A percentile compares a stretch with the other conserved stretches of the same genome.
Conservation (phyloP, 2,797 vertebrate genomes). For the Rhinoraja longicauda region DNA sequence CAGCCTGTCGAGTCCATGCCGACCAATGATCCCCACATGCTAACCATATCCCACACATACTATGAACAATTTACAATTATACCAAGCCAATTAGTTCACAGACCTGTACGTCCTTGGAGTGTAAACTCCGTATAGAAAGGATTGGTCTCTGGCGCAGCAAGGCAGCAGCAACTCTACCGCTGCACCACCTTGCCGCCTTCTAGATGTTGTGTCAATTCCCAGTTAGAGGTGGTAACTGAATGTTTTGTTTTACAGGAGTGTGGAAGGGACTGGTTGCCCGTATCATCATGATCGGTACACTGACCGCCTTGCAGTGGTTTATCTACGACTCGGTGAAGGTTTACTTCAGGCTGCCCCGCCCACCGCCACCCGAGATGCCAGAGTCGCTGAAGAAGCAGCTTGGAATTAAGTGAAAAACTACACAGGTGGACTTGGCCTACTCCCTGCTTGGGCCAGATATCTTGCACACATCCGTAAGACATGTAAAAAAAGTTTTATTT, state of each 20-base stretch:
- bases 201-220: neutral
- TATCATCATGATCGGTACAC: constrained; percentile 94
- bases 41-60: no score
- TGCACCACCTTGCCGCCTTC: neutral
- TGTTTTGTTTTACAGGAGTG: constrained; percentile 63
- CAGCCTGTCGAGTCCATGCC: no score
- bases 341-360: constrained; percentile 88
- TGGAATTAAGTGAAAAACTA: constrained; percentile 62
- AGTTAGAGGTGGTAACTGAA: neutral
- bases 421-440: constrained; percentile 56
- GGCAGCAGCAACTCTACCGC: no score
- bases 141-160: no score
- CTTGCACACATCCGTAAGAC: constrained; percentile 46
- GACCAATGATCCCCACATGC: no score
- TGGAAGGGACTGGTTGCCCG: constrained; percentile 91
- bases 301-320: constrained; percentile 94
- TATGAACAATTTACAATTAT: no score
- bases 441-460: constrained; percentile 51
- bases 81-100: no score
- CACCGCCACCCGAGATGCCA: constrained; percentile 89
- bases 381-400: constrained; percentile 93
- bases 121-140: no score
- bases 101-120: no score
- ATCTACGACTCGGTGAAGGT: constrained; percentile 94
- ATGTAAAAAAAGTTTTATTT: constrained; percentile 63